These are phyloP conservation scores for Orthosia incerta DNA, from an alignment of 2,888 invertebrate genomes.

Conservation along the genomic window DNA sequence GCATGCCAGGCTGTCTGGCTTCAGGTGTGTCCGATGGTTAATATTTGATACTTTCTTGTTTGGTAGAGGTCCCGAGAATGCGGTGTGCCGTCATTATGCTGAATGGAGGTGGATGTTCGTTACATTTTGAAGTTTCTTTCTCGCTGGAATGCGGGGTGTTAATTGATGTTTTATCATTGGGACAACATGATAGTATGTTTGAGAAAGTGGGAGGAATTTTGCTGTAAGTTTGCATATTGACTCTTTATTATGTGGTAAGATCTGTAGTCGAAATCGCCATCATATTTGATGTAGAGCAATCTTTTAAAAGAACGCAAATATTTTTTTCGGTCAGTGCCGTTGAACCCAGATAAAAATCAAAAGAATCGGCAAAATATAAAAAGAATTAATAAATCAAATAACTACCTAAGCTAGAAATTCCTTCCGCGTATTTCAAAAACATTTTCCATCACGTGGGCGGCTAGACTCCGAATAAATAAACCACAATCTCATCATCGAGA, in stretches of 20 bases:
- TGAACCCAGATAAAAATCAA: slow-evolving; percentile 19
- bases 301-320: background rate
- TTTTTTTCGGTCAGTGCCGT: background rate
- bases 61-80: slow-evolving; percentile 77
- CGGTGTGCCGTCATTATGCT: slow-evolving; percentile 76
- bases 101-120: slow-evolving; percentile 72
- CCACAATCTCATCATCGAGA: slow-evolving; percentile 76
- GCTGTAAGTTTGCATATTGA: background rate
- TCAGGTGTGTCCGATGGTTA: slow-evolving; percentile 89
- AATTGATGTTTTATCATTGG: slow-evolving; percentile 70
- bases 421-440: slow-evolving; percentile 36
- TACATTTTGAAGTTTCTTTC: slow-evolving; percentile 62
- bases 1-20: slow-evolving; percentile 86
- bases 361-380: slow-evolving; percentile 18
- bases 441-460: slow-evolving; percentile 68
- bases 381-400: slow-evolving; percentile 8
- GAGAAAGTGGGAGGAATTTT: slow-evolving; percentile 15
- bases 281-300: background rate
- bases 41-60: slow-evolving; percentile 91
- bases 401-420: slow-evolving; percentile 34
- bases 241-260: background rate
- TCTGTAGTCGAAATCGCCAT: background rate
- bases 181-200: slow-evolving; percentile 6
- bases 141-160: slow-evolving; percentile 66
- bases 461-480: slow-evolving; percentile 76